phyloP scores from a whole-genome alignment of 2,113 vertebrate species.

The Ascaphus truei region DNA sequence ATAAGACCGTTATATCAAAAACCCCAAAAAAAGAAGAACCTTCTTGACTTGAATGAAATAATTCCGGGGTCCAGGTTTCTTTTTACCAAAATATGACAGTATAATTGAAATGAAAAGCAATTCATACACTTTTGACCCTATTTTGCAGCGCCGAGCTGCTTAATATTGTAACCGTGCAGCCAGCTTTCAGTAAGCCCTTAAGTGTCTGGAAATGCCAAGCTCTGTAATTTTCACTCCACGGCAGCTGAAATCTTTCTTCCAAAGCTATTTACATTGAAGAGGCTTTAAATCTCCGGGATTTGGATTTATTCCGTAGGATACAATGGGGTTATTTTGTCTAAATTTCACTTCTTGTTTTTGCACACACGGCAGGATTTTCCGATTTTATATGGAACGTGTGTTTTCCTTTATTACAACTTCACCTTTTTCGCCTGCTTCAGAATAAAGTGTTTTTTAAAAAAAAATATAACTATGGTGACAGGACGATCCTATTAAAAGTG shows the following conservation, averaged over 20 bases:
- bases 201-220: slow-evolving; percentile 43
- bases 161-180: background rate
- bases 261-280: slow-evolving; percentile 55
- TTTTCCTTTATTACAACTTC: too few relatives aligned
- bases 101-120: background rate
- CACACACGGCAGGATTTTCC: background rate
- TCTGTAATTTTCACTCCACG: slow-evolving; percentile 50
- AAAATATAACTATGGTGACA: too few relatives aligned
- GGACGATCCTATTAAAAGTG: too few relatives aligned
- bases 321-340: background rate
- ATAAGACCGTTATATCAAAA: too few relatives aligned
- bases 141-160: background rate
- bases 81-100: background rate
- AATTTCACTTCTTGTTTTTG: background rate
- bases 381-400: too few relatives aligned
- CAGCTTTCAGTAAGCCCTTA: slow-evolving; percentile 37
- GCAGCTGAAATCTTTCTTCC: slow-evolving; percentile 45
- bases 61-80: background rate
- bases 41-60: background rate
- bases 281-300: slow-evolving; percentile 39
- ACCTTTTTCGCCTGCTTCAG: too few relatives aligned
- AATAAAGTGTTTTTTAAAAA: too few relatives aligned
- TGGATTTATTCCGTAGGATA: background rate
- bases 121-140: background rate
- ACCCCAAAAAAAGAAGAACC: too few relatives aligned